Percentiles rank a stretch among this genome's conserved stretches.
Conservation (phyloP, 2,888 invertebrate genomes). For the Camptogramma bilineatum region DNA sequence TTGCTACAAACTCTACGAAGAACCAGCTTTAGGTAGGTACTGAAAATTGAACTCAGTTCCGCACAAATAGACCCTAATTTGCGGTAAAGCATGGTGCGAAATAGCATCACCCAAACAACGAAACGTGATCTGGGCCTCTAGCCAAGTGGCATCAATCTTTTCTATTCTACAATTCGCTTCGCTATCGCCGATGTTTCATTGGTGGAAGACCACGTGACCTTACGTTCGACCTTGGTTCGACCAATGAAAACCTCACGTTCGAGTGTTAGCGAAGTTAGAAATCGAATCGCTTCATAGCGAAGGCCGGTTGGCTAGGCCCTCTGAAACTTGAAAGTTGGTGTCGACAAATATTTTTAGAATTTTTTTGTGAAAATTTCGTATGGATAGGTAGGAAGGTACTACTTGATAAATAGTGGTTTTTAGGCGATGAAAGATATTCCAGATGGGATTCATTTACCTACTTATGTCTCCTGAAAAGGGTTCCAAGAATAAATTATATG, state of each 20-base stretch:
- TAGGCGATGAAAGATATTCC: not conserved
- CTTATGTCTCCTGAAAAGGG: not conserved
- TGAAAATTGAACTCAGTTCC: not conserved
- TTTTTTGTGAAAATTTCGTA: not conserved
- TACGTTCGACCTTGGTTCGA: too few species aligned
- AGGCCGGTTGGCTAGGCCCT: too few species aligned
- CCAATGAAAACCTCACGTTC: too few species aligned
- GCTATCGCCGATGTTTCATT: too few species aligned
- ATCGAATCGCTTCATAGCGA: too few species aligned
- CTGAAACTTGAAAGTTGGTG: not conserved
- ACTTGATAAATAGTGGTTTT: not conserved
- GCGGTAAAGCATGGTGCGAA: not conserved
- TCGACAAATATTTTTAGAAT: not conserved
- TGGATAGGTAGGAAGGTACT: not conserved
- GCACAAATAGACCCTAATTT: not conserved
- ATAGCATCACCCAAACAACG: not conserved
- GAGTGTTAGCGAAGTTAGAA: too few species aligned
- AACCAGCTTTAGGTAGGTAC: not conserved
- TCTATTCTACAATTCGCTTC: too few species aligned
- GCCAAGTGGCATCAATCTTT: too few species aligned
- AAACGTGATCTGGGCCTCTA: conserved; percentile 1
- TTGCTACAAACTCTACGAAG: conserved; percentile 4
- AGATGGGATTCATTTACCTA: not conserved
- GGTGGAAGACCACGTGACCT: too few species aligned
- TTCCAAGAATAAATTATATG: not conserved